Evolutionary conservation across 2,797 vertebrate genomes (phyloP).

Genomic region (Muscicapa striata): DNA sequence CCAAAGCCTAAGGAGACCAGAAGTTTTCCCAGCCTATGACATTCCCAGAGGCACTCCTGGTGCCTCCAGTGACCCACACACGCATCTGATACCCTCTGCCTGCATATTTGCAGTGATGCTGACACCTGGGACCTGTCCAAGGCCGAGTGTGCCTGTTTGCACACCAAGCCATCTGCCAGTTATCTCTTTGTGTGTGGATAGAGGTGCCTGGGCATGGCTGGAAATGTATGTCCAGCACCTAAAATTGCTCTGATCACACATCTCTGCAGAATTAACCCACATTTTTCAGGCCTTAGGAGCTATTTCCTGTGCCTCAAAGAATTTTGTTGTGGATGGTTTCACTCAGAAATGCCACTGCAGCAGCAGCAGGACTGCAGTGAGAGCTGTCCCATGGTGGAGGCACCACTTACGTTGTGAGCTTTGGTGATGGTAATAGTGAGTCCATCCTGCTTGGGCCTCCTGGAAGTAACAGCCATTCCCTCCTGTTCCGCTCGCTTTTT

Average conservation of each 20-base stretch:
- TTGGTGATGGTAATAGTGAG: slow-evolving; percentile 97
- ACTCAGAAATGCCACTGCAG: background rate
- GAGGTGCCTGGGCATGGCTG: background rate
- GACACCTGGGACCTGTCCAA: background rate
- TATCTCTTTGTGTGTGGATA: background rate
- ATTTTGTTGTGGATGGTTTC: background rate
- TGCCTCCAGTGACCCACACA: background rate
- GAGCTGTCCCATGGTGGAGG: background rate
- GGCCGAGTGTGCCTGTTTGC: background rate
- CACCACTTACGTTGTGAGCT: slow-evolving; percentile 83
- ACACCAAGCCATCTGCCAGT: background rate
- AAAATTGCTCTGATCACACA: background rate
- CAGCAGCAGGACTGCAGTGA: background rate
- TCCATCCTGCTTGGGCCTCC: slow-evolving; percentile 85
- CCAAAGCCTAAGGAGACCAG: background rate
- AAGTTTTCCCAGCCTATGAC: background rate
- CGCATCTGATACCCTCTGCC: background rate
- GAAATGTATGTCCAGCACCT: background rate
- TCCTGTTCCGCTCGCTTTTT: slow-evolving; percentile 91
- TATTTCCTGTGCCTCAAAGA: background rate
- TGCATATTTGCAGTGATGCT: background rate
- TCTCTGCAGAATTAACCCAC: background rate
- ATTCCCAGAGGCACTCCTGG: background rate
- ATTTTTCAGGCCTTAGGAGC: background rate
- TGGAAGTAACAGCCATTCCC: slow-evolving; percentile 85